A percentile compares a stretch with the other conserved stretches of the same genome.
These are phyloP conservation scores for Hylaeus anthracinus DNA, from an alignment of 1,140 invertebrate genomes.

Conservation along the genomic window DNA sequence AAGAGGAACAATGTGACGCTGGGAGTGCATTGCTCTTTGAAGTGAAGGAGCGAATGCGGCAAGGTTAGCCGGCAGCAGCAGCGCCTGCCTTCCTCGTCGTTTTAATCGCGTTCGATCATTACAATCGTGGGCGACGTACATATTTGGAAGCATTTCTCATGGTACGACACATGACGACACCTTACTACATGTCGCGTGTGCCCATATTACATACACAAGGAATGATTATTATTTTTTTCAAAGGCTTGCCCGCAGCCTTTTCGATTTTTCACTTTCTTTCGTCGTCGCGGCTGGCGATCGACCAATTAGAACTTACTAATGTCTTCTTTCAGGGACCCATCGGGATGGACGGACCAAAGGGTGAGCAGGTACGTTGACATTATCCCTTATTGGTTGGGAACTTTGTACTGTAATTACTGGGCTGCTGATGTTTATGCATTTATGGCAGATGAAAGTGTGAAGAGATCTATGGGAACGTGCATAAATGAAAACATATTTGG, in stretches of 20 bases:
- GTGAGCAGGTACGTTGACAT: constrained; percentile 88
- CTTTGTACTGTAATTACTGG: too few species aligned
- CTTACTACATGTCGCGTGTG: constrained; percentile 46
- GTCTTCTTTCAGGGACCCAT: constrained; percentile 91
- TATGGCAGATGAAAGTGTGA: too few species aligned
- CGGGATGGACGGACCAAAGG: constrained; percentile 96
- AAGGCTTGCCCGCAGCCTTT: constrained; percentile 43
- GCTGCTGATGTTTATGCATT: too few species aligned
- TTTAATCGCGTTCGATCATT: not conserved
- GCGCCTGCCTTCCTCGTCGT: not conserved
- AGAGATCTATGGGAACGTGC: too few species aligned
- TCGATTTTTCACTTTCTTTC: constrained; percentile 59
- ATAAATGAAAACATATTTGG: too few species aligned
- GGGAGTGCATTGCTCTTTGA: not conserved
- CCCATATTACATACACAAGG: constrained; percentile 48
- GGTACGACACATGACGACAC: constrained; percentile 18
- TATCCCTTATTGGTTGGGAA: constrained; percentile 16
- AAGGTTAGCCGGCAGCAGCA: not conserved
- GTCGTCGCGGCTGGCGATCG: not conserved
- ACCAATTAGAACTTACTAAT: constrained; percentile 38
- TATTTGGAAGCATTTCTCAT: constrained; percentile 71
- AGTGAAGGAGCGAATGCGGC: not conserved
- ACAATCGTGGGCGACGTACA: constrained; percentile 19
- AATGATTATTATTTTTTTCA: constrained; percentile 46
- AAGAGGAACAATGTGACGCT: not conserved